phyloP scores from a whole-genome alignment of 2,113 vertebrate species.

The Hydrolagus affinis region DNA sequence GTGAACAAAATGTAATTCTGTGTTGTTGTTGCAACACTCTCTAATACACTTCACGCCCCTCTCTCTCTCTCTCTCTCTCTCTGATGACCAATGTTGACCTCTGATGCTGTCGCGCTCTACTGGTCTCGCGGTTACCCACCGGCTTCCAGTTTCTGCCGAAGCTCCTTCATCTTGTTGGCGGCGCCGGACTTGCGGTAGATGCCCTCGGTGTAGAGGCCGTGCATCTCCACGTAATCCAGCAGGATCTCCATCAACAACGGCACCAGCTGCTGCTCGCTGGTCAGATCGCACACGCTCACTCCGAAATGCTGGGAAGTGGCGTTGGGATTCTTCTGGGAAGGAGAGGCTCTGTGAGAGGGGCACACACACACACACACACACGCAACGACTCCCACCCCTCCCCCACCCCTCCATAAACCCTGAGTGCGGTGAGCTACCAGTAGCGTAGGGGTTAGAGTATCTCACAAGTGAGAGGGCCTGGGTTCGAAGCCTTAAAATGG shows the following conservation, averaged over 20 bases:
- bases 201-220: constrained; percentile 89
- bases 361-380: too few species aligned
- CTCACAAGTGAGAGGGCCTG: too few species aligned
- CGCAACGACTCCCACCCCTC: too few species aligned
- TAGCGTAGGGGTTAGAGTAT: too few species aligned
- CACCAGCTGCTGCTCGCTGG: constrained; percentile 70
- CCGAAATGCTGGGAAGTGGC: constrained; percentile 69
- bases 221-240: constrained; percentile 91
- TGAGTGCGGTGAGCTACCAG: too few species aligned
- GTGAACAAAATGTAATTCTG: too few species aligned
- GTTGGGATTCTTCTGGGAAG: constrained; percentile 61
- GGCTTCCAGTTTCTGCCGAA: constrained; percentile 75
- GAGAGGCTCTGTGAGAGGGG: neutral
- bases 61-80: neutral
- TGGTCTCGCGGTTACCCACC: constrained; percentile 57
- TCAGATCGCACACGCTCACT: constrained; percentile 67
- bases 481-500: too few species aligned
- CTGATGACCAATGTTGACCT: neutral
- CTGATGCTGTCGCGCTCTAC: too few species aligned
- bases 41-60: too few species aligned
- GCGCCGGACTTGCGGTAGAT: constrained; percentile 95
- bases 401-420: too few species aligned
- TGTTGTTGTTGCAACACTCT: too few species aligned
- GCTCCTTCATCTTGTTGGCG: constrained; percentile 84
- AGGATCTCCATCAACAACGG: constrained; percentile 84